phyloP scores from a whole-genome alignment of 1,140 invertebrate species.

The Drosophila ercepeae region DNA sequence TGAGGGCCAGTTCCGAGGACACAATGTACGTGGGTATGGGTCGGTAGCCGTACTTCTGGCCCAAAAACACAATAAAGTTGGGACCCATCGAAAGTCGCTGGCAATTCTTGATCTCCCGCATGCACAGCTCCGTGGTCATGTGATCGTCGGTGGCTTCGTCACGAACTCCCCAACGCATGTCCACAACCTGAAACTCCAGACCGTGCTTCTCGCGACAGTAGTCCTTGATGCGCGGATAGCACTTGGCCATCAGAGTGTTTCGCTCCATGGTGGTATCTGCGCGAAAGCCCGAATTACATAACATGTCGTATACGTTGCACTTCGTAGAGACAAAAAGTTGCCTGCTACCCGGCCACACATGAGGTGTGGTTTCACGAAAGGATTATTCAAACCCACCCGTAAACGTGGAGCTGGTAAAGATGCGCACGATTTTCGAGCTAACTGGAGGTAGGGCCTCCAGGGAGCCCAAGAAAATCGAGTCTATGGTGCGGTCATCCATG shows the following conservation, averaged over 20 bases:
- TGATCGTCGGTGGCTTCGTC: conserved; percentile 99
- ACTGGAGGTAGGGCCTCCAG: conserved; percentile 95
- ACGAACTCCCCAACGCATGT: conserved; percentile 98
- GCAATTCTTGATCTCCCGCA: conserved; percentile 99
- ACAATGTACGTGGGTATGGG: conserved; percentile 98
- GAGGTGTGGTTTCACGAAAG: background rate
- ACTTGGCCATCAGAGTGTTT: conserved; percentile 99
- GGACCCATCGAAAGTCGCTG: conserved; percentile 98
- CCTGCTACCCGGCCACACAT: background rate
- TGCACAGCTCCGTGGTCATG: conserved; percentile 99
- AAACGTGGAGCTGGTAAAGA: conserved; percentile 99
- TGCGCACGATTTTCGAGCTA: conserved; percentile 98
- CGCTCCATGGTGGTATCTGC: conserved; percentile 98
- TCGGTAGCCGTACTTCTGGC: conserved; percentile 99
- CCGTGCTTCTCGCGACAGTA: conserved; percentile 98
- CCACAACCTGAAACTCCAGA: conserved; percentile 99
- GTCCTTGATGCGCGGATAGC: conserved; percentile 98
- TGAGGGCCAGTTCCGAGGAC: conserved; percentile 94
- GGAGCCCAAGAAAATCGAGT: conserved; percentile 95
- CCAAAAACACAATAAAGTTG: conserved; percentile 98
- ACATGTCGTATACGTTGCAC: conserved; percentile 42
- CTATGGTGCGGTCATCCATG: conserved; percentile 96
- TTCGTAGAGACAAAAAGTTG: background rate
- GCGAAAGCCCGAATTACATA: conserved; percentile 61
- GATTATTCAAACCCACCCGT: conserved; percentile 89